Evolutionary conservation across 2,888 invertebrate genomes (phyloP).

Genomic region (Vanessa cardui): DNA sequence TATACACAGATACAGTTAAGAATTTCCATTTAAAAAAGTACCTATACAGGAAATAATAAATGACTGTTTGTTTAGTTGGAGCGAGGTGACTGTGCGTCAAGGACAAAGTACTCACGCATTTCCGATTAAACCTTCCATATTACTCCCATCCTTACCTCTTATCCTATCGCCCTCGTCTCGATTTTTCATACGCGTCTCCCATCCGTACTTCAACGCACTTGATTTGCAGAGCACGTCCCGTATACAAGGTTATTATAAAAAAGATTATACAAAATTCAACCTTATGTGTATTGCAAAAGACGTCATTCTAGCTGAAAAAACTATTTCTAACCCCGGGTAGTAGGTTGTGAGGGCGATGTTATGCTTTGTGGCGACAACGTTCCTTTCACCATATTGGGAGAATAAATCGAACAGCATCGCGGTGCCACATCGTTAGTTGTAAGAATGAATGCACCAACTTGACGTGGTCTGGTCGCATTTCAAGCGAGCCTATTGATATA

Average conservation of each 20-base stretch:
- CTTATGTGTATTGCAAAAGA: constrained; percentile 51
- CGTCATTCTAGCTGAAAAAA: constrained; percentile 35
- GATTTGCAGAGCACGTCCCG: constrained; percentile 78
- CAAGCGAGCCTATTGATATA: constrained; percentile 58
- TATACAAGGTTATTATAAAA: constrained; percentile 43
- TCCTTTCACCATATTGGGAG: constrained; percentile 65
- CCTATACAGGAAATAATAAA: constrained; percentile 23
- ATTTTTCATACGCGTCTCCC: constrained; percentile 79
- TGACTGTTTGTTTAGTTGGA: constrained; percentile 36
- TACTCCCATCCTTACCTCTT: constrained; percentile 61
- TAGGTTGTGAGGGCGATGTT: constrained; percentile 61
- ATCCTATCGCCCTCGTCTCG: constrained; percentile 77
- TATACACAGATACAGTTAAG: too few species aligned
- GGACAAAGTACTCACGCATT: constrained; percentile 54
- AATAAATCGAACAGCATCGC: constrained; percentile 66
- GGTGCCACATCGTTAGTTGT: constrained; percentile 61
- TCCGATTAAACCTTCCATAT: constrained; percentile 75
- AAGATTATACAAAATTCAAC: constrained; percentile 52
- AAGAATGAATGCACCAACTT: constrained; percentile 51
- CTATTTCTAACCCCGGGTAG: constrained; percentile 36
- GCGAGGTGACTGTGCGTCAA: constrained; percentile 39
- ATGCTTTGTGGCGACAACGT: constrained; percentile 69
- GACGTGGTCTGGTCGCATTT: constrained; percentile 53
- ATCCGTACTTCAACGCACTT: constrained; percentile 78
- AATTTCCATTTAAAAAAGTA: constrained; percentile 1